Conservation (phyloP, 2,797 vertebrate species). For the Streptopelia turtur region DNA sequence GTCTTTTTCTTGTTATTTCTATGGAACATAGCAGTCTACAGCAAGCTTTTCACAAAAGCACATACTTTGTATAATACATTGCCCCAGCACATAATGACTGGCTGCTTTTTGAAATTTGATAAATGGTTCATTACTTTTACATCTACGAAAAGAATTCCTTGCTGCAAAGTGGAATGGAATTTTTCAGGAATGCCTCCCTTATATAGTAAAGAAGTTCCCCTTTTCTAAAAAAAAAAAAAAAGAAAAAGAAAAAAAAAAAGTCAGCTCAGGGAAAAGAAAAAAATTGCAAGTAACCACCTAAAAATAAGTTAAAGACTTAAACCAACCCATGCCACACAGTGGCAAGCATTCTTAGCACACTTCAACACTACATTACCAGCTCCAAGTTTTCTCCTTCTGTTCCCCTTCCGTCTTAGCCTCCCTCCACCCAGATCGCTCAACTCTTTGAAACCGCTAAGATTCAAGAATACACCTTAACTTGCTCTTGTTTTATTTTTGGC, state of each 20-base stretch:
- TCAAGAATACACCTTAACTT: not conserved
- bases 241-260: not conserved
- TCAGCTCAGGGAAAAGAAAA: fast-evolving
- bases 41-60: constrained; percentile 16
- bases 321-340: constrained; percentile 38
- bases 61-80: not conserved
- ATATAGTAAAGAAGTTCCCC: not conserved
- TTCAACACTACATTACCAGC: not conserved
- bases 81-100: not conserved
- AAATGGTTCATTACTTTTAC: not conserved
- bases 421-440: not conserved
- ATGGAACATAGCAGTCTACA: not conserved
- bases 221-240: not conserved
- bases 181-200: constrained; percentile 24
- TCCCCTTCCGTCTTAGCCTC: not conserved
- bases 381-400: not conserved
- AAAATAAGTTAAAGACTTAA: constrained; percentile 33
- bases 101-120: not conserved
- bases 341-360: constrained; percentile 17
- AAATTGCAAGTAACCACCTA: not conserved
- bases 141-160: constrained; percentile 19
- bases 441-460: not conserved
- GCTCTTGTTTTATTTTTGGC: not conserved
- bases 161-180: not conserved
- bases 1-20: not conserved